phyloP scores from a whole-genome alignment of 2,797 vertebrate genomes.

The Pseudochaenichthys georgianus region DNA sequence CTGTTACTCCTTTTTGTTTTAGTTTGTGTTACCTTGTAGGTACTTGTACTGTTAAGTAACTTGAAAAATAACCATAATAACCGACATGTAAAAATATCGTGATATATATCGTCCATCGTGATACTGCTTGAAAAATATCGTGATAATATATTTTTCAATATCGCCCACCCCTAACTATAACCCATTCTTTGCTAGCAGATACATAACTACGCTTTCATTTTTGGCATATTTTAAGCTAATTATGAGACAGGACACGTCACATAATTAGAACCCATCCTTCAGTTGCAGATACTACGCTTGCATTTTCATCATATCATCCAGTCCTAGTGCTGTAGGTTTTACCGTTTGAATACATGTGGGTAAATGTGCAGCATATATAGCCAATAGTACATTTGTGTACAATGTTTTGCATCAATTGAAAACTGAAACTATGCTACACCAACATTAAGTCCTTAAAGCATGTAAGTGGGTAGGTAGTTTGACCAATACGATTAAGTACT shows the following conservation, averaged over 20 bases:
- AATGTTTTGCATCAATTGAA: constrained; percentile 5
- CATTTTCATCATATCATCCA: background rate
- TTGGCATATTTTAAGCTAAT: background rate
- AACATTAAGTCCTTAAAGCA: background rate
- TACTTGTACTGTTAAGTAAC: too few relatives aligned
- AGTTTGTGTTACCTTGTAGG: too few relatives aligned
- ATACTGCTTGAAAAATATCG: too few relatives aligned
- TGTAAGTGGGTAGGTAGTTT: too few relatives aligned
- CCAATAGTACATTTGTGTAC: background rate
- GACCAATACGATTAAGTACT: too few relatives aligned
- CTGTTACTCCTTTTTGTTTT: too few relatives aligned
- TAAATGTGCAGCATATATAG: background rate
- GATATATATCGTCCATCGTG: too few relatives aligned
- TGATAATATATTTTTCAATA: too few relatives aligned
- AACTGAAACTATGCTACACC: constrained; percentile 1
- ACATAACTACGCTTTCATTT: background rate
- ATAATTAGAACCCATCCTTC: background rate
- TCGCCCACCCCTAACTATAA: background rate
- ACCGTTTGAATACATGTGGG: background rate
- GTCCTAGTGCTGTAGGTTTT: background rate
- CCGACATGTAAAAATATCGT: too few relatives aligned
- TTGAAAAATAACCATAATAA: too few relatives aligned
- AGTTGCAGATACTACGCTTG: background rate
- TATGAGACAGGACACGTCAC: background rate
- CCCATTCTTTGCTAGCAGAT: background rate